phyloP scores from a whole-genome alignment of 2,888 invertebrate species.

The Elegia similella region DNA sequence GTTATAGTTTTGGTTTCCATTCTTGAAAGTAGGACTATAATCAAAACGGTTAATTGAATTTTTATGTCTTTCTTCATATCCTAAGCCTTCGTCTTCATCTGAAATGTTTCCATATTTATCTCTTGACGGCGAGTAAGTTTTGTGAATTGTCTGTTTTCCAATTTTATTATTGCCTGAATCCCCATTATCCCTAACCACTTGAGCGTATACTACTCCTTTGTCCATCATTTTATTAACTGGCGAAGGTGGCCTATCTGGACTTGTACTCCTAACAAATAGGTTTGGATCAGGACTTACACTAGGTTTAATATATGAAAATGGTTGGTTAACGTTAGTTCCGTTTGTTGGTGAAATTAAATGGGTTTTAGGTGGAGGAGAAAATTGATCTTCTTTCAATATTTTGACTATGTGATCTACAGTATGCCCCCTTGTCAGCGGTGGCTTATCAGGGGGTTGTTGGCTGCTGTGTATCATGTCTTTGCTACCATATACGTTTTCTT shows the following conservation, averaged over 20 bases:
- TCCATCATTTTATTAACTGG: conserved; percentile 77
- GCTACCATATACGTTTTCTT: conserved; percentile 73
- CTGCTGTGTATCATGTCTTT: conserved; percentile 88
- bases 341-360: conserved; percentile 83
- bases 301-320: conserved; percentile 89
- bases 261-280: conserved; percentile 64
- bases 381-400: conserved; percentile 86
- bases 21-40: conserved; percentile 75
- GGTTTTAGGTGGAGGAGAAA: conserved; percentile 84
- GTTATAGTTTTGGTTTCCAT: conserved; percentile 66
- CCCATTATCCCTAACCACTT: conserved; percentile 82
- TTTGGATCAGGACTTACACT: conserved; percentile 79
- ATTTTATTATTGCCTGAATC: conserved; percentile 45
- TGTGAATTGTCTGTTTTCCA: conserved; percentile 76
- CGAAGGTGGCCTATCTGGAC: conserved; percentile 70
- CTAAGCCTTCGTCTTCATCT: conserved; percentile 91
- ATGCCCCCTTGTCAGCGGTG: conserved; percentile 85
- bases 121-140: conserved; percentile 68
- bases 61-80: conserved; percentile 84
- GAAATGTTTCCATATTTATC: conserved; percentile 82
- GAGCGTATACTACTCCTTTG: conserved; percentile 88
- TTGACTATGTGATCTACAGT: conserved; percentile 90
- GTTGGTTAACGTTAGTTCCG: conserved; percentile 87
- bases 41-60: conserved; percentile 56
- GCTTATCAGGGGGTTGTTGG: conserved; percentile 85